Conservation (phyloP, 2,797 vertebrate genomes). For the Balearica regulorum region DNA sequence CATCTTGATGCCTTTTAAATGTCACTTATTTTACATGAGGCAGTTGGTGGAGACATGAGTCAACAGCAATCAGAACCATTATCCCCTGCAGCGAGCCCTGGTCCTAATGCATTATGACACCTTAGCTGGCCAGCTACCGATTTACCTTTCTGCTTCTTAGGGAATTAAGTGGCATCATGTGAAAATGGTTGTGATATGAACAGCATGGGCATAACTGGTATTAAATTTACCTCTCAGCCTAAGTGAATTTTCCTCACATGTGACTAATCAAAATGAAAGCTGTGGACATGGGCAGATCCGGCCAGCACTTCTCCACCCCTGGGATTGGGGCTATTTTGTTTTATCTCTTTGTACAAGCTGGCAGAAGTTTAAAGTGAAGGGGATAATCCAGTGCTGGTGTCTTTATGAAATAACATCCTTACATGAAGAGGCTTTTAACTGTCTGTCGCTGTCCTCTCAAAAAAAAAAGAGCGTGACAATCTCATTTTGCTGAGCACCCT, state of each 20-base stretch:
- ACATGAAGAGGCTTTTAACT: conserved; percentile 88
- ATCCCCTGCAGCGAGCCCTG: conserved; percentile 86
- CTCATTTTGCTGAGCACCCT: conserved; percentile 82
- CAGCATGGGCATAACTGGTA: conserved; percentile 95
- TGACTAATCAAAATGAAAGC: conserved; percentile 97
- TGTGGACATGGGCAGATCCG: conserved; percentile 86
- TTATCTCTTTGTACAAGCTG: conserved; percentile 87
- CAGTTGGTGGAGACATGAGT: conserved; percentile 83
- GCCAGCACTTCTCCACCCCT: conserved; percentile 81
- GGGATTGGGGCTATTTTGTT: conserved; percentile 86
- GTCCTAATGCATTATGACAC: conserved; percentile 88
- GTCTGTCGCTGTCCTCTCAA: conserved; percentile 79
- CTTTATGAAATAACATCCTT: conserved; percentile 87
- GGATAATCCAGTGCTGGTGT: conserved; percentile 85
- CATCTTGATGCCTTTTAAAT: conserved; percentile 89
- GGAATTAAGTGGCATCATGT: conserved; percentile 96
- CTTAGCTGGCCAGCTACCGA: conserved; percentile 84
- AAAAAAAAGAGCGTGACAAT: conserved; percentile 81
- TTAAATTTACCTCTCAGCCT: conserved; percentile 90
- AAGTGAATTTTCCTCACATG: conserved; percentile 93
- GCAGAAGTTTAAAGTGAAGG: conserved; percentile 86
- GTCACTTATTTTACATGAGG: conserved; percentile 93
- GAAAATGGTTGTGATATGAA: conserved; percentile 96
- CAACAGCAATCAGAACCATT: conserved; percentile 92
- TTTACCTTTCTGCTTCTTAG: conserved; percentile 89